Conservation (phyloP, 2,797 vertebrate species). For the Enteromius unitaeniatus region DNA sequence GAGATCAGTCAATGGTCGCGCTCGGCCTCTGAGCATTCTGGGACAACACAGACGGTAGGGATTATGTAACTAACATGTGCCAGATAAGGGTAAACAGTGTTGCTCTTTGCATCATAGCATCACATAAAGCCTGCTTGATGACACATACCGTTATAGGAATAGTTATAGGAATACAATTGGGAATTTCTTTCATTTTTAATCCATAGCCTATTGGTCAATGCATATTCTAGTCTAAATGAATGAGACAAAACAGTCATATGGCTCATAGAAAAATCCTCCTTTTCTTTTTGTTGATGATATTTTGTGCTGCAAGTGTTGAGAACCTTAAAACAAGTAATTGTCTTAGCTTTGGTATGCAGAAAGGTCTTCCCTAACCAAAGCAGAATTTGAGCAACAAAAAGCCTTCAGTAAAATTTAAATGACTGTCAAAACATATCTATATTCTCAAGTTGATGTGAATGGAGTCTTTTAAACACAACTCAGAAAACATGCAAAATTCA, state of each 20-base stretch:
- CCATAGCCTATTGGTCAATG: background rate
- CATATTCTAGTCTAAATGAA: constrained; percentile 22
- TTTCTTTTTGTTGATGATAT: background rate
- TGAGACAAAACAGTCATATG: constrained; percentile 22
- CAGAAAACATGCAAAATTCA: background rate
- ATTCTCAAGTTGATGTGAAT: background rate
- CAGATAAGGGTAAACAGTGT: constrained; percentile 31
- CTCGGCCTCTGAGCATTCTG: constrained; percentile 44
- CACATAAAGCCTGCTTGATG: background rate
- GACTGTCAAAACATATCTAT: background rate
- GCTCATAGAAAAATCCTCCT: constrained; percentile 18
- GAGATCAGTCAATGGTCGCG: constrained; percentile 67
- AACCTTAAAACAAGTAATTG: background rate
- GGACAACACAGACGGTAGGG: constrained; percentile 34
- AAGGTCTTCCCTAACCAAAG: background rate
- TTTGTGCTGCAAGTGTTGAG: background rate
- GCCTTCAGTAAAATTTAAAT: background rate
- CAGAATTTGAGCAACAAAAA: background rate
- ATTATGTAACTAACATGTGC: constrained; percentile 55
- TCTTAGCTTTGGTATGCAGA: background rate
- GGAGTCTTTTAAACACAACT: background rate
- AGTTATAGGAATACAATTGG: background rate
- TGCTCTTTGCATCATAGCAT: constrained; percentile 29
- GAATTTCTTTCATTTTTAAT: constrained; percentile 8
- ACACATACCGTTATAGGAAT: background rate